Evolutionary conservation across 2,113 vertebrate genomes (phyloP), one percentile per base, ranked within the genome.

Genomic region (Sakesphorus luctuosus): DNA sequence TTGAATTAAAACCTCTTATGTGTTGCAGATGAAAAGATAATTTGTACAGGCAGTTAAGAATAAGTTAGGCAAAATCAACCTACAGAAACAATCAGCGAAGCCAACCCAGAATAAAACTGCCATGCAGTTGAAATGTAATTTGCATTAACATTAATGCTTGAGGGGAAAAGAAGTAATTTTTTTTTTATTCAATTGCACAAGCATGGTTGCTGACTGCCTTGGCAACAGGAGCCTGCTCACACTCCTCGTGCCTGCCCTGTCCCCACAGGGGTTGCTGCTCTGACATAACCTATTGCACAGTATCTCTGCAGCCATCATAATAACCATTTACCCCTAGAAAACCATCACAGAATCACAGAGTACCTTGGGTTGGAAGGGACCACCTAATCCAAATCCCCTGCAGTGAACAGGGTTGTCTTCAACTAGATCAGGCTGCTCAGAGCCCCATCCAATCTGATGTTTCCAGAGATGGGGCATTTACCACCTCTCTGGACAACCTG

Each of bases 101-200:
- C 21, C 65, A 78, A 66, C 43, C 50, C 80, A 66, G 73, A 91
- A 94, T 84, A 87, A 89, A 96, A 87, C 59, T 46, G 80, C 53
- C 91, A 78, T 62, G 73, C n/a, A 78, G 46, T 3, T 81, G 65
- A 77, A 94, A 74, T 53, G 90, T 74, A 74, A 96, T 94, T 86
- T 92, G 76, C 55, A 81, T 83, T 80, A 91, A 72, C 24, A 69
- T 61, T 86, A 94, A 89, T 73, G 44, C 67, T 76, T 62, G 17
- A 23, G 9, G 3, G 40, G 40, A 0, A 9, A 36, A 40, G n/a
- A 59, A 69, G 2, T 12, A 36, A 21, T 10, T 1, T 9, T 49
- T 43, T 69, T 76, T 76, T 31, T 1, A 71, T 73, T 87, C 33
- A 35, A 2, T 52, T 29, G 20, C 33, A n/a, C 0, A 0, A 68